These are phyloP conservation scores for Leptogaster cylindrica DNA, from an alignment of 2,888 invertebrate genomes.

Conservation along the genomic window DNA sequence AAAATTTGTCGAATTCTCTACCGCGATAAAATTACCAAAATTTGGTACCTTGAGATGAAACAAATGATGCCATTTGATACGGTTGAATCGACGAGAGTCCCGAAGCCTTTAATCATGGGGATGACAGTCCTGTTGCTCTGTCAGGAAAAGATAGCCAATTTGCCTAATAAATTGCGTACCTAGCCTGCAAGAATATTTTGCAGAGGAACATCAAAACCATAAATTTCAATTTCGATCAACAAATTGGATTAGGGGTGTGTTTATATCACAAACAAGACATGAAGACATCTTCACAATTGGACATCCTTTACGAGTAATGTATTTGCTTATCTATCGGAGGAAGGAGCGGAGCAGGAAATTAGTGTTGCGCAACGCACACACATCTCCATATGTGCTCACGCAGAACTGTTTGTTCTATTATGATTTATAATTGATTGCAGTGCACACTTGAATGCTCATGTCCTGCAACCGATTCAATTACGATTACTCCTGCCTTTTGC, in stretches of 20 bases:
- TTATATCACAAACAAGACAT: slow-evolving; percentile 38
- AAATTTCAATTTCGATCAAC: slow-evolving; percentile 40
- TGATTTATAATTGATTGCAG: slow-evolving; percentile 42
- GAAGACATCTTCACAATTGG: slow-evolving; percentile 40
- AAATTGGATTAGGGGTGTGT: slow-evolving; percentile 32
- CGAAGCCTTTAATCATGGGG: slow-evolving; percentile 17
- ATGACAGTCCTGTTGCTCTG: slow-evolving; percentile 10
- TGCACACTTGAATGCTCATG: slow-evolving; percentile 38
- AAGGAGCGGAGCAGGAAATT: slow-evolving; percentile 36
- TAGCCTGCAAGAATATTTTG: slow-evolving; percentile 16
- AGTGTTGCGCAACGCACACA: slow-evolving; percentile 6
- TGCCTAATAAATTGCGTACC: slow-evolving; percentile 14
- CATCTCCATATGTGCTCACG: slow-evolving; percentile 3
- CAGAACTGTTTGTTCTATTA: slow-evolving; percentile 29
- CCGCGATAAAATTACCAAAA: no score
- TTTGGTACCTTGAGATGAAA: no score
- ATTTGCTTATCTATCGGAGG: slow-evolving; percentile 35
- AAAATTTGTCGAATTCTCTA: no score
- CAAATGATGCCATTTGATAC: no score
- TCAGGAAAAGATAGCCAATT: slow-evolving; percentile 12
- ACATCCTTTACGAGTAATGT: slow-evolving; percentile 41
- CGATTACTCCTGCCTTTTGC: slow-evolving; percentile 32
- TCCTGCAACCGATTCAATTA: slow-evolving; percentile 42
- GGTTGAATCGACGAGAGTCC: no score
- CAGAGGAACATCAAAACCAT: slow-evolving; percentile 22